Evolutionary conservation across 2,797 vertebrate species (phyloP).

Genomic region (Micrastur ruficollis): DNA sequence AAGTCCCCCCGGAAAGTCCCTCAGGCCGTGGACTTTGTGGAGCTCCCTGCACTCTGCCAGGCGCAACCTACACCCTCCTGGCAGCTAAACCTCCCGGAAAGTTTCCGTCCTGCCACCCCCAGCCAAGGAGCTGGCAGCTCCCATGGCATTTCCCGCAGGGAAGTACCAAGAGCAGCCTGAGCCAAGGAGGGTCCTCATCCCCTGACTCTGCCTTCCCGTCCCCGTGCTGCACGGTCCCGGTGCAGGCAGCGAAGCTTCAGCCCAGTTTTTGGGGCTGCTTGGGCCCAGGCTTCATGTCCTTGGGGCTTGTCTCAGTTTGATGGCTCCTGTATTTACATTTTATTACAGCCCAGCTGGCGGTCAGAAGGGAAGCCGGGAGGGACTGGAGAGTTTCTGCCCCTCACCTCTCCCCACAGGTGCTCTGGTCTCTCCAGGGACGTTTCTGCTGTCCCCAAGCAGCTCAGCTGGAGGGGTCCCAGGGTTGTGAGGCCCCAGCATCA

Average conservation of each 20-base stretch:
- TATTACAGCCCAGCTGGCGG: accelerated
- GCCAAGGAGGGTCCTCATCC: accelerated
- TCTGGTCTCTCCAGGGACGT: not conserved
- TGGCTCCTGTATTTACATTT: not conserved
- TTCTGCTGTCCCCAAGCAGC: not conserved
- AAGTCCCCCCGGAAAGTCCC: not conserved
- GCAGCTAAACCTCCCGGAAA: not conserved
- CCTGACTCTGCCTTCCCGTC: not conserved
- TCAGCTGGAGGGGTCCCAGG: not conserved
- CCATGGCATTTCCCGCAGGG: accelerated
- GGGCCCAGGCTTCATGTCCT: not conserved
- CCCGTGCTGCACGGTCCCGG: accelerated
- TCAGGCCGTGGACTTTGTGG: accelerated
- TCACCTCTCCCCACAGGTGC: not conserved
- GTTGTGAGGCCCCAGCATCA: not conserved
- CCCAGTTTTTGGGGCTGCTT: not conserved
- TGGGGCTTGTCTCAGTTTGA: not conserved
- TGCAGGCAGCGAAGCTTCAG: accelerated
- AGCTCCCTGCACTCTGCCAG: not conserved
- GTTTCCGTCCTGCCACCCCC: accelerated
- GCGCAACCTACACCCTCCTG: accelerated
- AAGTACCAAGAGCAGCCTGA: accelerated
- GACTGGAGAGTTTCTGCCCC: not conserved
- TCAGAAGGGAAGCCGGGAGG: not conserved
- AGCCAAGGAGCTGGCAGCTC: not conserved